These are phyloP conservation scores for Scortum barcoo DNA, from an alignment of 2,113 vertebrate species.

Conservation along the genomic window DNA sequence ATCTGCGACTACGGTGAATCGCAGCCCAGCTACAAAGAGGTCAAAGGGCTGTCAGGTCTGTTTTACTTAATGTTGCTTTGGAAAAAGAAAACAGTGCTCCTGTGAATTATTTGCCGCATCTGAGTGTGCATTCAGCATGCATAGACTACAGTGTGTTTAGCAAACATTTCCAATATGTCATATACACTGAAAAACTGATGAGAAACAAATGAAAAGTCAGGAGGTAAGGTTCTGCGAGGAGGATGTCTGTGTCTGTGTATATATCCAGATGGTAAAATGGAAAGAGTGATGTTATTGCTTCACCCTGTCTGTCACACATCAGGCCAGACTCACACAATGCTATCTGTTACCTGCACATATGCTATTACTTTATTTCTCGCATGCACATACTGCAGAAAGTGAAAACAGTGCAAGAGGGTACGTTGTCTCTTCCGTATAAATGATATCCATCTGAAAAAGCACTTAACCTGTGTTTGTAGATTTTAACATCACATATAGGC, in stretches of 20 bases:
- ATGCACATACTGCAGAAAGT: constrained; percentile 18
- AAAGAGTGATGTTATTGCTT: constrained; percentile 63
- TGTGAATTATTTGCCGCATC: constrained; percentile 20
- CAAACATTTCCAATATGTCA: constrained; percentile 51
- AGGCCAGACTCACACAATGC: constrained; percentile 40
- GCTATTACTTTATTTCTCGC: constrained; percentile 44
- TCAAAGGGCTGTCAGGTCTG: constrained; percentile 85
- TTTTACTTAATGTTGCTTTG: background rate
- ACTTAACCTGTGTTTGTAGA: constrained; percentile 1
- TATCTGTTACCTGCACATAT: constrained; percentile 67
- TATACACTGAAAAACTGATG: constrained; percentile 40
- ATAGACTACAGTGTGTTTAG: constrained; percentile 43
- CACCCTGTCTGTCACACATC: constrained; percentile 65
- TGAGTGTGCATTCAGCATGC: background rate
- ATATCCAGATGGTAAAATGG: constrained; percentile 73
- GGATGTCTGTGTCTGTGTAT: constrained; percentile 10
- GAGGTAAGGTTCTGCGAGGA: background rate
- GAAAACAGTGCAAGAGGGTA: constrained; percentile 17
- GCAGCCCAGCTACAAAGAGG: constrained; percentile 71
- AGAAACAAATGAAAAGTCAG: constrained; percentile 46
- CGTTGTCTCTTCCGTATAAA: constrained; percentile 51
- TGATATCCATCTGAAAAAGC: constrained; percentile 29
- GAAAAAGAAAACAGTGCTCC: background rate
- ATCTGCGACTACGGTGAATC: constrained; percentile 91
- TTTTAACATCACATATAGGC: constrained; percentile 26